Evolutionary conservation across 2,113 vertebrate species (phyloP).

Genomic region (Vicugna pacos): DNA sequence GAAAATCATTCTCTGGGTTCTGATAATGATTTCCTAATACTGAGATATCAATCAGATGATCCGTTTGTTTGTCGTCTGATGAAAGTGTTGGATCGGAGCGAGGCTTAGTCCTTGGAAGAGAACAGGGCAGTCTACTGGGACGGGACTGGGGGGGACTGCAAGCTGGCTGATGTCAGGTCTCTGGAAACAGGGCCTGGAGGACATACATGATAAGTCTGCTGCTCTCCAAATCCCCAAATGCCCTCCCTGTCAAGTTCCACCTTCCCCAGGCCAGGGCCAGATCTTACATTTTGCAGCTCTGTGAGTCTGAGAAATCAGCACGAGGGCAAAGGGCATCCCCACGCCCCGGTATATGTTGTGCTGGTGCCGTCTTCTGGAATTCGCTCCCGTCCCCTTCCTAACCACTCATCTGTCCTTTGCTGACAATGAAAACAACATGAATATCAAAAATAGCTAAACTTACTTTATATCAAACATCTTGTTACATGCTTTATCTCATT

Average conservation of each 20-base stretch:
- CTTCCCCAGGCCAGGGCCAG: background rate
- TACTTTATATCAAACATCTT: background rate
- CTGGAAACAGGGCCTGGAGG: background rate
- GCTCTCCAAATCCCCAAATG: background rate
- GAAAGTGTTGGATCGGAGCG: background rate
- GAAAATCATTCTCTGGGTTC: slow-evolving; percentile 63
- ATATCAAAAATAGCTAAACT: background rate
- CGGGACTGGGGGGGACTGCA: background rate
- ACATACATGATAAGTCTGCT: background rate
- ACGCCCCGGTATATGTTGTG: too few species aligned
- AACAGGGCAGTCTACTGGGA: background rate
- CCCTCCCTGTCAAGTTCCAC: too few species aligned
- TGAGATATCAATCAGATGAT: slow-evolving; percentile 50
- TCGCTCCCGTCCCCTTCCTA: background rate
- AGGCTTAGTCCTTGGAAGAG: background rate
- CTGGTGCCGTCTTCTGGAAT: background rate
- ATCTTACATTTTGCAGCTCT: background rate
- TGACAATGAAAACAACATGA: background rate
- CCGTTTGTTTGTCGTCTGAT: slow-evolving; percentile 23
- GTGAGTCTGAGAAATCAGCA: background rate
- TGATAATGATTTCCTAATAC: slow-evolving; percentile 72
- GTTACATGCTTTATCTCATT: background rate
- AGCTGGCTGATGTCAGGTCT: background rate
- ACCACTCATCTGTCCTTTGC: background rate
- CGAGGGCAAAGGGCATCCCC: background rate